Conservation (phyloP, 2,797 vertebrate genomes). For the Euphonia xanthogaster region DNA sequence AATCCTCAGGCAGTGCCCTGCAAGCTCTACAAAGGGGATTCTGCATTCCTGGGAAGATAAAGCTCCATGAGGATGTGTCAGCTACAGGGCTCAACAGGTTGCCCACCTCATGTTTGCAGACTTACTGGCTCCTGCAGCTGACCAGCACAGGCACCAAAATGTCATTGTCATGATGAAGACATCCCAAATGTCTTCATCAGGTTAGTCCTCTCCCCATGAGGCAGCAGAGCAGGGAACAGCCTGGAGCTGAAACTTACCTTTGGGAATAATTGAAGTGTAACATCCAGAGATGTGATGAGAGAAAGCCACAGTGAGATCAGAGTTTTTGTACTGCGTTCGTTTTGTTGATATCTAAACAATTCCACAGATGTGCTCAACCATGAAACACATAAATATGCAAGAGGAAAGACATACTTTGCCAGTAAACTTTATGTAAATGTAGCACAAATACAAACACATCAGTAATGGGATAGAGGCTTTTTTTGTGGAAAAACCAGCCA, state of each 20-base stretch:
- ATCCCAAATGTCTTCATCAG: background rate
- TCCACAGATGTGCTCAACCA: background rate
- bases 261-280: background rate
- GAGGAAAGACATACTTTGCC: background rate
- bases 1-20: background rate
- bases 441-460: background rate
- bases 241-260: background rate
- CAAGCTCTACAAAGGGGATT: background rate
- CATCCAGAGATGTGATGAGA: background rate
- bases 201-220: background rate
- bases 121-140: background rate
- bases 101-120: background rate
- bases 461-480: background rate
- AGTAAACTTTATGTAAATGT: background rate
- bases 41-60: background rate
- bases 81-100: background rate
- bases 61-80: background rate
- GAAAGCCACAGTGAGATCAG: background rate
- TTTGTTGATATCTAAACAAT: background rate
- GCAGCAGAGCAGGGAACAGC: background rate
- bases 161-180: background rate
- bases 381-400: background rate
- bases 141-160: accelerated
- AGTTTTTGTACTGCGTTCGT: background rate
- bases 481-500: background rate